Base-by-base conservation (phyloP, 53 echinoderm and acorn worm genomes). In the Henricia sp. region DNA sequence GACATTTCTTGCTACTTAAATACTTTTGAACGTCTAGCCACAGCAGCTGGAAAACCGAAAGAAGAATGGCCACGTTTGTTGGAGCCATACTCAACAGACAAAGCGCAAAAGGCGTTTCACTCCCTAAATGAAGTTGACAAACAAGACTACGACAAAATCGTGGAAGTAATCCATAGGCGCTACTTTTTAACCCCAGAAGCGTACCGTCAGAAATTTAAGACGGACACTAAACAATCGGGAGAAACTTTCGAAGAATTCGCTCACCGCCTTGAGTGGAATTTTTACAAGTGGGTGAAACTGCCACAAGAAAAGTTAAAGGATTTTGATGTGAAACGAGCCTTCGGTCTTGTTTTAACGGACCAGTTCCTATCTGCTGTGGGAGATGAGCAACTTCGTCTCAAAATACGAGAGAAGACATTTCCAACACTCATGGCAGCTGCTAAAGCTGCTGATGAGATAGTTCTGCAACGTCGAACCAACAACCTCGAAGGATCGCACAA, bases 1-100 rank as follows among this genome's bases (percentile, higher is more conserved):
- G 89, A 89, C 30, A 26, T 89, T 16, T 56, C 56, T 42, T 83
- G 71, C 70, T 82, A 83, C 50, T 38, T 83, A 6, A 59, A 42
- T 37, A 88, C 83, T 17, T 88, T 88, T 83, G 83, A 88, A 71
- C 37, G 88, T 26, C 41, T 84, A n/a, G 73, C 84, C 39, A 85
- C 52, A 6, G 44, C 74, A n/a, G 60, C 58, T 5, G 19, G 50
- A 3, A 48, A 26, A 24, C 42, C 72, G 52, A 67, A 39, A 1
- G 55, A 53, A 17, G 62, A 76, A 1, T 86, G 70, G 78, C 37
- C 86, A 17, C 19, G 14, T 25, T 41, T 90, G 50, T 56, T 90
- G 25, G 90, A 86, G 32, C 60, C 85, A 10, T 86, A 69, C 26
- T 27, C 26, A 21, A 59, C 60, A 24, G 60, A n/a, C n/a, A n/a